These are phyloP conservation scores for Sinhomidia bicolor DNA, from an alignment of 2,888 invertebrate genomes.

Conservation along the genomic window DNA sequence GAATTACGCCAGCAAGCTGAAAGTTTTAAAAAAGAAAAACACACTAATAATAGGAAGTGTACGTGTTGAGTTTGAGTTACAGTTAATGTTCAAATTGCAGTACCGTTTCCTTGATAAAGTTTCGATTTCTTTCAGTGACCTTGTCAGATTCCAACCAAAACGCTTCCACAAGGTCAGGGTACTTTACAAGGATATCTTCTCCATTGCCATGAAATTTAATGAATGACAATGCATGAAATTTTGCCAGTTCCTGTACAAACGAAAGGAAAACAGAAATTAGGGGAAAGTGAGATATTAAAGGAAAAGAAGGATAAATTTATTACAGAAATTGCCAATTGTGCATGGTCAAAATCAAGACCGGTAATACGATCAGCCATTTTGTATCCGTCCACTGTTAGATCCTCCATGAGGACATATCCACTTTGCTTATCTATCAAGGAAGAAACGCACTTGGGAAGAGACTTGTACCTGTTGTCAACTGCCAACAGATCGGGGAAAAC, in stretches of 20 bases:
- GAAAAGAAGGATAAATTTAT: no score
- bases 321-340: background rate
- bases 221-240: slow-evolving; percentile 41
- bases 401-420: slow-evolving; percentile 25
- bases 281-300: no score
- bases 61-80: no score
- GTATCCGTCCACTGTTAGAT: background rate
- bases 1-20: slow-evolving; percentile 22
- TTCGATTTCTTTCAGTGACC: background rate
- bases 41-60: no score
- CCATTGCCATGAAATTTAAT: slow-evolving; percentile 45
- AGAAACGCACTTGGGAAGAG: background rate
- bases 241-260: slow-evolving; percentile 34
- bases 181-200: background rate
- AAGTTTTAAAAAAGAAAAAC: background rate
- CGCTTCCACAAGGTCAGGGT: slow-evolving; percentile 31
- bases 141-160: slow-evolving; percentile 30
- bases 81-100: no score
- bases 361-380: slow-evolving; percentile 32
- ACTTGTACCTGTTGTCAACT: background rate
- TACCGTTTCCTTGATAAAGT: slow-evolving; percentile 20
- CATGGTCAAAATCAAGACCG: slow-evolving; percentile 42
- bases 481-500: slow-evolving; percentile 16
- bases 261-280: background rate
- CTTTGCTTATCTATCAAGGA: background rate